These are phyloP conservation scores for Nyleta sp. DNA, from an alignment of 2,888 invertebrate species.

Conservation along the genomic window DNA sequence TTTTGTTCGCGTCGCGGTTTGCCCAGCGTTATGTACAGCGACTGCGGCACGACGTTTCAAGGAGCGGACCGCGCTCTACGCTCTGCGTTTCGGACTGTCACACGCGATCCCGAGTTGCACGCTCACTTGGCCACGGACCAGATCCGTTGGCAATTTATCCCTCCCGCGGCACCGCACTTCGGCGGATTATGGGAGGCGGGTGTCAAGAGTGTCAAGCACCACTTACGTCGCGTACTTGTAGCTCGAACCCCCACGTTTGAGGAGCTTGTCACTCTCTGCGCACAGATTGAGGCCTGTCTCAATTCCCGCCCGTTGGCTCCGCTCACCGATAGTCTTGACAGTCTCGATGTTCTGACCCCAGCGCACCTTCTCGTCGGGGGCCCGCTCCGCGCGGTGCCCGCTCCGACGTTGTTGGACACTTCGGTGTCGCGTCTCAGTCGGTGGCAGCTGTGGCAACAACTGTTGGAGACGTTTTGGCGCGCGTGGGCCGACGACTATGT, in stretches of 20 bases:
- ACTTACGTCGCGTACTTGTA: not conserved
- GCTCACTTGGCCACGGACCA: not conserved
- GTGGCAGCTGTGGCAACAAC: not conserved
- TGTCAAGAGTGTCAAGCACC: not conserved
- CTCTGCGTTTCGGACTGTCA: not conserved
- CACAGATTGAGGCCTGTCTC: not conserved
- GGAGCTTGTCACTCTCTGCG: not conserved
- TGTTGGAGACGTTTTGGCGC: no score
- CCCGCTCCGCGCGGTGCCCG: not conserved
- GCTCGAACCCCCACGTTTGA: not conserved
- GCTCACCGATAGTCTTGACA: no score
- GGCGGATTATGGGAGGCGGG: not conserved
- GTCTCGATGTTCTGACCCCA: no score
- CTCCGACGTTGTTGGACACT: not conserved
- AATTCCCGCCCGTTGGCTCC: no score
- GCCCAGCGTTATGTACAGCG: conserved; percentile 64
- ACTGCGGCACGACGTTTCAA: conserved; percentile 72
- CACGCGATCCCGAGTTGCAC: no score
- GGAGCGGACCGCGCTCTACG: conserved; percentile 59
- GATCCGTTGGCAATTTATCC: not conserved
- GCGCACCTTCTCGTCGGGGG: no score
- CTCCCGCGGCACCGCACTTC: not conserved
- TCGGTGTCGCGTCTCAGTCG: not conserved
- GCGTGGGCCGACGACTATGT: not conserved
- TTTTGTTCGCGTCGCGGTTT: not conserved